Percentiles rank a stretch among this genome's conserved stretches.
phyloP scores from a whole-genome alignment of 2,113 vertebrate species.

The Picathartes gymnocephalus region DNA sequence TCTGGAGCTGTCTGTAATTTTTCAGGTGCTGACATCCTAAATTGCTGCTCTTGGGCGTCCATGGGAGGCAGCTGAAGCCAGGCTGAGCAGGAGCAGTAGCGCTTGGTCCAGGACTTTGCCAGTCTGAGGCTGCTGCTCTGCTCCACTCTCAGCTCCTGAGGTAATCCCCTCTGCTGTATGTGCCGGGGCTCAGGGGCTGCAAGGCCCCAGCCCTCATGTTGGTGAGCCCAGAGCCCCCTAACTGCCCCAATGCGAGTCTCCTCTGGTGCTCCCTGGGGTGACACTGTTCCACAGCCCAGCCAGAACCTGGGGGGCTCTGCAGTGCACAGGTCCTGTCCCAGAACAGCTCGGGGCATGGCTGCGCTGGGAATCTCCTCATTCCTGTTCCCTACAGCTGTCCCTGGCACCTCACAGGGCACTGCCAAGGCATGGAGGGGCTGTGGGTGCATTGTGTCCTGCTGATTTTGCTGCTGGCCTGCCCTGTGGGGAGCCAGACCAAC shows the following conservation, averaged over 20 bases:
- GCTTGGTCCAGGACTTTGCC: not conserved
- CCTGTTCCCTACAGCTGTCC: not conserved
- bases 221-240: not conserved
- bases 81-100: not conserved
- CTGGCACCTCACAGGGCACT: not conserved
- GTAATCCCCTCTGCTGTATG: fast-evolving
- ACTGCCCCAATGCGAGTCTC: fast-evolving
- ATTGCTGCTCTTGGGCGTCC: not conserved
- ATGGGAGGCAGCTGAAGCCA: not conserved
- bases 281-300: fast-evolving
- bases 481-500: not conserved
- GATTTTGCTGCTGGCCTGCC: conserved; percentile 48
- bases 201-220: fast-evolving
- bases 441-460: not conserved
- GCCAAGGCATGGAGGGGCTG: conserved; percentile 46
- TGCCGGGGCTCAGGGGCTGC: not conserved
- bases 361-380: not conserved
- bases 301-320: fast-evolving
- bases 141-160: not conserved
- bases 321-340: too few species aligned
- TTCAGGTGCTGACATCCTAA: not conserved
- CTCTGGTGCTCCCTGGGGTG: too few species aligned
- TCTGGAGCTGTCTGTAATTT: not conserved
- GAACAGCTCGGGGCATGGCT: not conserved
- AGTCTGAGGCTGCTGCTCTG: not conserved